Percentiles rank a stretch among this genome's conserved stretches.
Conservation (phyloP, 92 coral and sea anemone species). For the Pocillopora grandis region DNA sequence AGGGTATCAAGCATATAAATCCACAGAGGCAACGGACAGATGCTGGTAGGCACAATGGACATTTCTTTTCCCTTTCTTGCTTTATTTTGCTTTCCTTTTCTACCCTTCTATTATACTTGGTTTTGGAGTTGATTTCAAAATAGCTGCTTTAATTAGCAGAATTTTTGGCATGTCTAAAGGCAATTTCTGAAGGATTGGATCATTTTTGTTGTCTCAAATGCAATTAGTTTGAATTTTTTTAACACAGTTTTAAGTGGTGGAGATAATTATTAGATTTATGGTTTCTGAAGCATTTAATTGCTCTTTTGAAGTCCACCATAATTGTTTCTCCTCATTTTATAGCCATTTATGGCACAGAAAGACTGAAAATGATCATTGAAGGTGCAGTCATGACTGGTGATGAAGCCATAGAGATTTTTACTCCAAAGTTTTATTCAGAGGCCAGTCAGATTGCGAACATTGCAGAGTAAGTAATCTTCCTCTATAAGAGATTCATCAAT, state of each 20-base stretch:
- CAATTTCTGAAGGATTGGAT: too few species aligned
- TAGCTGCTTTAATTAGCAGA: too few species aligned
- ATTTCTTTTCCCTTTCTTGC: not conserved
- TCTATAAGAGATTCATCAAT: not conserved
- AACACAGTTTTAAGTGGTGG: too few species aligned
- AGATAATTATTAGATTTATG: too few species aligned
- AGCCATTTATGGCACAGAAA: conserved; percentile 56
- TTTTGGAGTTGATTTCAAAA: too few species aligned
- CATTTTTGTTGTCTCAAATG: too few species aligned
- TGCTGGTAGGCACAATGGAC: conserved; percentile 38
- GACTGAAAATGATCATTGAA: conserved; percentile 28
- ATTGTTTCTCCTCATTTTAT: not conserved
- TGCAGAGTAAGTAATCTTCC: conserved; percentile 36
- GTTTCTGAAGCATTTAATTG: too few species aligned
- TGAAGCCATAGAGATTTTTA: not conserved
- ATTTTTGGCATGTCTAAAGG: too few species aligned
- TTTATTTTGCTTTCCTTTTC: not conserved
- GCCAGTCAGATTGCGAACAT: conserved; percentile 38
- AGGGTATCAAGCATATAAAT: conserved; percentile 28
- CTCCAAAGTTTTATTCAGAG: conserved; percentile 34
- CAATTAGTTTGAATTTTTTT: too few species aligned
- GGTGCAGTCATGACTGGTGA: conserved; percentile 20
- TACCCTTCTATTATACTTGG: not conserved
- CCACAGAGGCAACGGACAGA: conserved; percentile 56
- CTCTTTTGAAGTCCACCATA: not conserved